A percentile compares a stretch with the other conserved stretches of the same genome.
Conservation (phyloP, 2,797 vertebrate species). For the Pangasius mekongensis region DNA sequence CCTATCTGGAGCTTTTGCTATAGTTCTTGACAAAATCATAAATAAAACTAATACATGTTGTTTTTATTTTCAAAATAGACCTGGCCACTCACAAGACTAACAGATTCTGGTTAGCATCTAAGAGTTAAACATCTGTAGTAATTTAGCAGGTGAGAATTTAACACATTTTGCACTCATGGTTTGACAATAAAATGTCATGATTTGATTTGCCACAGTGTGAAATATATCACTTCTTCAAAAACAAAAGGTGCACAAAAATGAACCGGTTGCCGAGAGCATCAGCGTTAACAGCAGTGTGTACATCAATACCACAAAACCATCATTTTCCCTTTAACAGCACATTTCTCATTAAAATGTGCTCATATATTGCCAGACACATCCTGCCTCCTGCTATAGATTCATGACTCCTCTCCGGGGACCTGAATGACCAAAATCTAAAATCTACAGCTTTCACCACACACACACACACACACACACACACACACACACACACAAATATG, state of each 20-base stretch:
- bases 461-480: constrained; percentile 50
- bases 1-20: neutral
- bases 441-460: constrained; percentile 19
- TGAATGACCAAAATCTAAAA: constrained; percentile 37
- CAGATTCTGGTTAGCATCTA: neutral
- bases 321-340: constrained; percentile 33
- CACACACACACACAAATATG: constrained; percentile 62
- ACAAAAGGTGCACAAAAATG: neutral
- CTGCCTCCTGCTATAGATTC: constrained; percentile 45
- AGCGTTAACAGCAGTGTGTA: neutral
- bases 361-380: constrained; percentile 43
- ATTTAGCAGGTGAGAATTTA: neutral
- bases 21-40: neutral
- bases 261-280: no score
- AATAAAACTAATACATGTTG: neutral
- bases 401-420: constrained; percentile 49
- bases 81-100: neutral
- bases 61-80: neutral
- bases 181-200: neutral
- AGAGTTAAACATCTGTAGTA: neutral
- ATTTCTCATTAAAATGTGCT: constrained; percentile 53
- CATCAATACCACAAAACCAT: constrained; percentile 23
- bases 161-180: no score
- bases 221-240: neutral
- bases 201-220: neutral